Conservation (phyloP, 2,888 invertebrate species). For the Merodon equestris region DNA sequence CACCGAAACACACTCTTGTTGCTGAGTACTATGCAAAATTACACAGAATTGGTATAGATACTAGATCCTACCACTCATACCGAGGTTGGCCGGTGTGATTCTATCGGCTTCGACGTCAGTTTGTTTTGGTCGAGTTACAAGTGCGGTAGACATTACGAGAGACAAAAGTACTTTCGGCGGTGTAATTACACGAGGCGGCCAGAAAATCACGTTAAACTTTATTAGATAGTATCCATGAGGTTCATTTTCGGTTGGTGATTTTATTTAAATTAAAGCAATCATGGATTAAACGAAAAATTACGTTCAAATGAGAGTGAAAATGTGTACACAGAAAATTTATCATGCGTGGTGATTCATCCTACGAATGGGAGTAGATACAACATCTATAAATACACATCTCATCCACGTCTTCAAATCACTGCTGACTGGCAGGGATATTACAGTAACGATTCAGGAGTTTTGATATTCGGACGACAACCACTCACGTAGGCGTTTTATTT, state of each 20-base stretch:
- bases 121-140: conserved; percentile 50
- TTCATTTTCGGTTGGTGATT: too few species aligned
- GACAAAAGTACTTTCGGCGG: too few species aligned
- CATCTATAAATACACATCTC: not conserved
- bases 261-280: too few species aligned
- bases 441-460: too few species aligned
- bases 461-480: too few species aligned
- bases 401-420: too few species aligned
- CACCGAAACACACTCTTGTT: conserved; percentile 11
- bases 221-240: too few species aligned
- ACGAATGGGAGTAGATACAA: conserved; percentile 18
- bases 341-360: conserved; percentile 35
- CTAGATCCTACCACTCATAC: not conserved
- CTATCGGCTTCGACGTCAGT: conserved; percentile 41
- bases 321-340: not conserved
- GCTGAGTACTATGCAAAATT: conserved; percentile 24
- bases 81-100: conserved; percentile 34
- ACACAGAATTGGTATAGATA: not conserved
- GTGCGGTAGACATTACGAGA: conserved; percentile 41
- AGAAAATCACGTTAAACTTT: too few species aligned
- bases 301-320: not conserved
- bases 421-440: too few species aligned
- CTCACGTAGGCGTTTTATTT: too few species aligned
- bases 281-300: too few species aligned
- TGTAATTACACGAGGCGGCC: too few species aligned